A percentile compares a stretch with the other conserved stretches of the same genome.
Conservation (phyloP, 2,113 vertebrate species). For the Semnornis frantzii region DNA sequence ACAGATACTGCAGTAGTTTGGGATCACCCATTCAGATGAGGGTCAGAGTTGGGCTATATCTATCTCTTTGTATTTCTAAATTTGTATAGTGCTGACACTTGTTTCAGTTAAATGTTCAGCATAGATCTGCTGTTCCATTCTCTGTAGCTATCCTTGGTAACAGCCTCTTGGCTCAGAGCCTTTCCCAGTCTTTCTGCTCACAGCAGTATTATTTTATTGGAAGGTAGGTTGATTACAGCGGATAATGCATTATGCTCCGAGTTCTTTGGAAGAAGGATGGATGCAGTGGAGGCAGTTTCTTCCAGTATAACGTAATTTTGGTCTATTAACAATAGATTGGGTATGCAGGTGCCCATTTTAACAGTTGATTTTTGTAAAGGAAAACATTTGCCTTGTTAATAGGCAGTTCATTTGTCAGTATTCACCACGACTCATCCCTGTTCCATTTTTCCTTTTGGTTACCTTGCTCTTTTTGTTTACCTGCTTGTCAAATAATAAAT, state of each 20-base stretch:
- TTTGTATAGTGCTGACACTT: background rate
- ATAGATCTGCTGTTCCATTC: slow-evolving; percentile 3
- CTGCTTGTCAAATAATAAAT: background rate
- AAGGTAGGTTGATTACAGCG: background rate
- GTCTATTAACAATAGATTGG: slow-evolving; percentile 6
- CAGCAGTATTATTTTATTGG: background rate
- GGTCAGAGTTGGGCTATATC: background rate
- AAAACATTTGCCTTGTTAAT: background rate
- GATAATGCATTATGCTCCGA: background rate
- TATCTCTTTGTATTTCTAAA: background rate
- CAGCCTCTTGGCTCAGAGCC: background rate
- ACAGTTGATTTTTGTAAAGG: background rate
- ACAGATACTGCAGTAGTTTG: background rate
- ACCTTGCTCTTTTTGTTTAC: background rate
- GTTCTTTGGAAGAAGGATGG: background rate
- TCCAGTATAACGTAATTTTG: background rate
- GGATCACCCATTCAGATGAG: background rate
- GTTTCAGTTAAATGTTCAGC: slow-evolving; percentile 24
- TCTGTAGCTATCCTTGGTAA: slow-evolving; percentile 11
- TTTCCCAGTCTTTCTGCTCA: background rate
- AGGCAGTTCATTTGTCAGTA: background rate
- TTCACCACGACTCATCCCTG: background rate
- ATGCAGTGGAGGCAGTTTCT: background rate
- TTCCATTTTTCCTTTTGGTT: background rate
- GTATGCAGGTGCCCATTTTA: slow-evolving; percentile 1